Evolutionary conservation across 2,797 vertebrate genomes (phyloP).

Genomic region (Anguilla obscura): DNA sequence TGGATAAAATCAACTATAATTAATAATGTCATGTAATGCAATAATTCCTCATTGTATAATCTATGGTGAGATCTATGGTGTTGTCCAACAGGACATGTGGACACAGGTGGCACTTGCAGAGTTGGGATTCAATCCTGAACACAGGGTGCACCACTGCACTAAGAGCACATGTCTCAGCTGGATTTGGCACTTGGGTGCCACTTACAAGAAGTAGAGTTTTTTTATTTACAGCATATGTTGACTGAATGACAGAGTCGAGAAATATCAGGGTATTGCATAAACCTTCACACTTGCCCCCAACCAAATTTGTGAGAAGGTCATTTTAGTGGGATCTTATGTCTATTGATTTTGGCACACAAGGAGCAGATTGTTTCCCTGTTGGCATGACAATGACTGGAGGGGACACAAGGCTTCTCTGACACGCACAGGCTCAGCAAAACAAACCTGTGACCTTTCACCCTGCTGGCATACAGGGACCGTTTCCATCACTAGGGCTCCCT

Average conservation of each 20-base stretch:
- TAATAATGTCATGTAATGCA: background rate
- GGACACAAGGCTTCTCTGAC: slow-evolving; percentile 38
- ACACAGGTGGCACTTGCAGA: slow-evolving; percentile 35
- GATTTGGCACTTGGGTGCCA: background rate
- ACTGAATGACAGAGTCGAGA: background rate
- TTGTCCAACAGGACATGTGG: background rate
- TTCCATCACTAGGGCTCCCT: slow-evolving; percentile 45
- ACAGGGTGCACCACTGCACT: background rate
- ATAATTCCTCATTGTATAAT: background rate
- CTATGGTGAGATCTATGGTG: background rate
- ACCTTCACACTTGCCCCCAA: slow-evolving; percentile 42
- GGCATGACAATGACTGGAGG: slow-evolving; percentile 61
- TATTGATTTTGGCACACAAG: slow-evolving; percentile 59
- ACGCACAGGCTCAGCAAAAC: slow-evolving; percentile 39
- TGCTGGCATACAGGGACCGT: slow-evolving; percentile 32
- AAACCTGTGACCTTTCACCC: slow-evolving; percentile 50
- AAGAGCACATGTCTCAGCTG: background rate
- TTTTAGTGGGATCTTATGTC: slow-evolving; percentile 39
- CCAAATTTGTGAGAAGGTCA: slow-evolving; percentile 44
- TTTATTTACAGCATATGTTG: background rate
- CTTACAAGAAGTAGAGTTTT: slow-evolving; percentile 25
- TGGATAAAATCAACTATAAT: background rate
- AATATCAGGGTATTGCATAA: slow-evolving; percentile 41
- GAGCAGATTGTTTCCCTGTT: slow-evolving; percentile 52
- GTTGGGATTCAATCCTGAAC: slow-evolving; percentile 35